Base-by-base conservation (phyloP, 2,113 vertebrate genomes). In the Poecile atricapillus region DNA sequence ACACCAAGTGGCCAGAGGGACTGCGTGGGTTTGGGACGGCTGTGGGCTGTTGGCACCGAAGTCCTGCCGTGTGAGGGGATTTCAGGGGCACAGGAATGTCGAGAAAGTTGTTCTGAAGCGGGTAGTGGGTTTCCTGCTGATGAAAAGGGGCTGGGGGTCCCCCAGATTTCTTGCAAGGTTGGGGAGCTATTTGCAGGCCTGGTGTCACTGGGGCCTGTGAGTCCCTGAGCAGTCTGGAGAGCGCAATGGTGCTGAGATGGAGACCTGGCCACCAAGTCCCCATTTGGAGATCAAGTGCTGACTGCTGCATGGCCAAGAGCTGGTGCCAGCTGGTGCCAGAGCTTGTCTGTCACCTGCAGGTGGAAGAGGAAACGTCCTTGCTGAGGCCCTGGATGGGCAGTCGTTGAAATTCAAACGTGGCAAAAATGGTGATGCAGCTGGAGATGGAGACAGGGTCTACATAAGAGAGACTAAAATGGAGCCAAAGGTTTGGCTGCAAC, bases 121-220 rank as follows among this genome's bases (percentile, higher is more conserved):
- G 14, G 11, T 3, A 58, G 17, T 33, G 23, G 13, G 11, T 58
- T 4, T 6, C 10, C 1, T 39, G 8, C 5, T 13, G 17, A 11
- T 19, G 20, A 15, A 4, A 55, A 46, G 10, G 10, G 20, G 9
- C 14, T 27, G 6, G 15, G 28, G 1, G 10, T 49, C 9, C 3
- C 23, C 1, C 1, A 28, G 35, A 23, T 41, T 28, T 3, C 15
- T 49, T 2, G 1, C 4, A 18, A 5, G 2, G 3, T 4, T 27
- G 43, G 13, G 13, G 14, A 39, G 18, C 5, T 55, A 20, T 49
- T 33, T 3, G 27, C 3, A 21, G 25, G 43, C 10, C 6, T 10
- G 5, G 6, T 16, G 13, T 25, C 4, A 3, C 3, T 33, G 13
- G 13, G 22, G 8, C 7, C 6, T 0, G 0, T 46, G 50, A 30